phyloP scores from a whole-genome alignment of 2,888 invertebrate species.

The Tricholauxania praeusta region DNA sequence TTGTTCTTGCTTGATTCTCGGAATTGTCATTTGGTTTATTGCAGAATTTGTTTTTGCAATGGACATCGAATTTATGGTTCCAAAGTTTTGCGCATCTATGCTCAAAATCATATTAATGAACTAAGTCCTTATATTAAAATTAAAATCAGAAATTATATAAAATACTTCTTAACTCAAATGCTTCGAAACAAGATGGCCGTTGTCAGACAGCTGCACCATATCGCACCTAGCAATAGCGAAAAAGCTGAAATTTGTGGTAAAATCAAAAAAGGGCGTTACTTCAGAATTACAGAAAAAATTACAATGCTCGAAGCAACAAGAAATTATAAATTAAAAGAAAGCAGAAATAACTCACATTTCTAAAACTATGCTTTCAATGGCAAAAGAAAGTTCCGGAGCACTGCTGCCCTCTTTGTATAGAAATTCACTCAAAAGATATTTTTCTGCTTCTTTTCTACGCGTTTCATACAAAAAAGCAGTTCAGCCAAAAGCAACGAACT shows the following conservation, averaged over 20 bases:
- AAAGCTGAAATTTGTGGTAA: not conserved
- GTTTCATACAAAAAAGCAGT: not conserved
- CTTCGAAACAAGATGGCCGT: conserved; percentile 1
- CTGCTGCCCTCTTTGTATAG: conserved; percentile 34
- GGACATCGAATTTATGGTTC: too few relatives aligned
- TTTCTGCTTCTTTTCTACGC: not conserved
- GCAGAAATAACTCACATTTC: too few relatives aligned
- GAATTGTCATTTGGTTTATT: too few relatives aligned
- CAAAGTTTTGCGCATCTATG: too few relatives aligned
- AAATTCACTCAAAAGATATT: conserved; percentile 15
- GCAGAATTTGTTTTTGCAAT: too few relatives aligned
- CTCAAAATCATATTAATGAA: too few relatives aligned
- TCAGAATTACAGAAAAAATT: conserved; percentile 3
- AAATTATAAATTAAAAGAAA: conserved; percentile 7
- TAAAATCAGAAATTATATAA: too few relatives aligned
- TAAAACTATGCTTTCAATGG: conserved; percentile 4
- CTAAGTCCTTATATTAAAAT: too few relatives aligned
- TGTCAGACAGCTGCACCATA: not conserved
- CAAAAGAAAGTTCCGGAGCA: conserved; percentile 25
- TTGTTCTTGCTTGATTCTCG: too few relatives aligned
- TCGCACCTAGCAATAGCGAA: conserved; percentile 15
- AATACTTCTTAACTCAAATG: too few relatives aligned
- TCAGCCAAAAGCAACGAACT: conserved; percentile 15
- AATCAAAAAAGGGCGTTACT: conserved; percentile 11
- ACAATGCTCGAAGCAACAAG: not conserved